Evolutionary conservation across 2,888 invertebrate species (phyloP), one percentile per base, ranked within the genome.

Genomic region (Pristionchus maxplancki): DNA sequence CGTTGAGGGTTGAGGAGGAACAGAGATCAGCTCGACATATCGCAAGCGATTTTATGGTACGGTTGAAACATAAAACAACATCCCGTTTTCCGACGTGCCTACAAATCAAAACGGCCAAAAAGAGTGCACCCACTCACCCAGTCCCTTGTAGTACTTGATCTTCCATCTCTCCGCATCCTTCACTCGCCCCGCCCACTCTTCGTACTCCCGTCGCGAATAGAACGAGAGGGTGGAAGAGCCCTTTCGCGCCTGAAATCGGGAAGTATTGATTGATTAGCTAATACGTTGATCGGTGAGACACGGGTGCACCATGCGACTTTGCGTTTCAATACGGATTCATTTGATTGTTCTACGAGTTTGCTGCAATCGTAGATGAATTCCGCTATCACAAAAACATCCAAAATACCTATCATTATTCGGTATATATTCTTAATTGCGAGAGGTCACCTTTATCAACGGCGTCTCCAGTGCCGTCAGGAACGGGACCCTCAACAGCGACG

Each of bases 71-170:
- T n/a, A 58, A 58, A 58, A 20, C 58, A 58, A 58, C 64, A 48
- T 24, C 20, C 74, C 0, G 31, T n/a, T n/a, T n/a, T n/a, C n/a
- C n/a, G n/a, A n/a, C n/a, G n/a, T n/a, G n/a, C n/a, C n/a, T n/a
- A n/a, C n/a, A n/a, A n/a, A n/a, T n/a, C n/a, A n/a, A n/a, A n/a
- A n/a, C n/a, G n/a, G n/a, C n/a, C 20, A 40, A 24, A 37, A 82
- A 50, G 50, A 64, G 98, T 17, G 4, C 37, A 28, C 15, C 24
- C 71, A 40, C 98, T 81, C 31, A 91, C 90, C 92, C 24, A 93
- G 81, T 89, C 96, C 99, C 97, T 99, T 99, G 97, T 99, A 99
- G 97, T 99, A 99, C 96, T 99, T 99, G 95, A 98, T 96, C 95
- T 96, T 97, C 95, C 96, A 99, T 0, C 97, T 89, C 96, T 97